phyloP scores from a whole-genome alignment of 53 echinoderm and acorn worm species.

The Hippasteria phrygiana region DNA sequence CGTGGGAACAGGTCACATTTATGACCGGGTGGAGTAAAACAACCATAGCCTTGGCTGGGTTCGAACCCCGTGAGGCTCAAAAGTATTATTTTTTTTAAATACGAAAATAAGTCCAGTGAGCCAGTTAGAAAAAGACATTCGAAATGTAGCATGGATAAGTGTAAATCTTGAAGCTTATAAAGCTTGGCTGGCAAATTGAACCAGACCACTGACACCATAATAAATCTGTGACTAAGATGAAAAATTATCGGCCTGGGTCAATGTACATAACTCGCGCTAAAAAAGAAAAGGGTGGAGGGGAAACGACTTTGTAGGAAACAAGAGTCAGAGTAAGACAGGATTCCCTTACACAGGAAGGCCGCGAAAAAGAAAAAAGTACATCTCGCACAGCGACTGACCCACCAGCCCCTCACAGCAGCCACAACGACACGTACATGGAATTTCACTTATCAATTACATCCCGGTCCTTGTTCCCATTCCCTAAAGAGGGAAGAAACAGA shows the following conservation, averaged over 20 bases:
- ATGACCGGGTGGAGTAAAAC: no score
- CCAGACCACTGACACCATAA: not conserved
- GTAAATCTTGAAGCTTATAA: no score
- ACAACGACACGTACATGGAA: not conserved
- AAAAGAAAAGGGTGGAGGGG: not conserved
- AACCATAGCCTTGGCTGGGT: no score
- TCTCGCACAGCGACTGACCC: not conserved
- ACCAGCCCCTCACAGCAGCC: not conserved
- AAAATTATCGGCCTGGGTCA: not conserved
- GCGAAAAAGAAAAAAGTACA: not conserved
- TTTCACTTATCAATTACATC: slow-evolving; percentile 42
- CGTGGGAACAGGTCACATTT: no score
- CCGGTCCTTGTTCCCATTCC: not conserved
- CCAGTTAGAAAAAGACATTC: no score
- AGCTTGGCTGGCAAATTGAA: no score
- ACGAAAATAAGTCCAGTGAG: no score
- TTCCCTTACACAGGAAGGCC: no score
- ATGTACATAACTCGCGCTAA: no score
- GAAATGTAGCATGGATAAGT: no score
- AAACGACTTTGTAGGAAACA: not conserved
- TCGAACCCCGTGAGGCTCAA: no score
- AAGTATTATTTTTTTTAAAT: no score
- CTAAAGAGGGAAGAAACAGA: not conserved
- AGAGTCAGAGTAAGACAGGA: not conserved
- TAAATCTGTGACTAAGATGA: not conserved